Base-by-base conservation (phyloP, 2,888 invertebrate species). In the Drosophila kuntzei region DNA sequence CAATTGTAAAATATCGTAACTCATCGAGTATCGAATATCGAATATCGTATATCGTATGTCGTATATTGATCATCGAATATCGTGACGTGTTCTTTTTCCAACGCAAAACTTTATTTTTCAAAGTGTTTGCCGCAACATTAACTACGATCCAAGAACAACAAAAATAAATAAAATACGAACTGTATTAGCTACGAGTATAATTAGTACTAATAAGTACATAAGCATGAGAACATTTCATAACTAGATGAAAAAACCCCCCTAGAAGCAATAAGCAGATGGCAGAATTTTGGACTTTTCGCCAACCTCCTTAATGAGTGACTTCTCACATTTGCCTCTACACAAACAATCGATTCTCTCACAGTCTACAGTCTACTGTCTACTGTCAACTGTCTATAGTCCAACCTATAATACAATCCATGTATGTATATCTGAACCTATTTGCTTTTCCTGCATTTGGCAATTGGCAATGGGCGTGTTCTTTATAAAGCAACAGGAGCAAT, bases 81-180 rank as follows among this genome's bases (percentile, higher is more conserved):
- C 76, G 32, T 53, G 59, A 65, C 39, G 61, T 76, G 34, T 67
- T 79, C 44, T 55, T 58, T 71, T 69, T 80, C 65, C 54, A 65
- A 65, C 8, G 76, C 84, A 75, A 86, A 64, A 80, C 83, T 84
- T 83, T 87, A 87, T 83, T 87, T 83, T 85, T 81, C 71, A 83
- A 83, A 87, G 82, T 83, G 54, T 85, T 83, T 85, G 83, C 83
- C 60, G 60, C 76, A 71, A 76, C 69, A 81, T 66, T 71, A 43
- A 65, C 53, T 62, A 69, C 53, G 60, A 73, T 65, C 41, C 36
- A 58, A 60, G 54, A 20, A 44, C 12, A 37, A 12, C 64, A 43
- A 5, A 14, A 39, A 61, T 20, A 53, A 37, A 25, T 22, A 32
- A 34, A 64, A 51, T 61, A 47, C 67, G 25, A 59, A 68, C 66